Percentiles rank a stretch among this genome's conserved stretches.
phyloP scores from a whole-genome alignment of 2,797 vertebrate genomes.

The Sebastes paucispinis region DNA sequence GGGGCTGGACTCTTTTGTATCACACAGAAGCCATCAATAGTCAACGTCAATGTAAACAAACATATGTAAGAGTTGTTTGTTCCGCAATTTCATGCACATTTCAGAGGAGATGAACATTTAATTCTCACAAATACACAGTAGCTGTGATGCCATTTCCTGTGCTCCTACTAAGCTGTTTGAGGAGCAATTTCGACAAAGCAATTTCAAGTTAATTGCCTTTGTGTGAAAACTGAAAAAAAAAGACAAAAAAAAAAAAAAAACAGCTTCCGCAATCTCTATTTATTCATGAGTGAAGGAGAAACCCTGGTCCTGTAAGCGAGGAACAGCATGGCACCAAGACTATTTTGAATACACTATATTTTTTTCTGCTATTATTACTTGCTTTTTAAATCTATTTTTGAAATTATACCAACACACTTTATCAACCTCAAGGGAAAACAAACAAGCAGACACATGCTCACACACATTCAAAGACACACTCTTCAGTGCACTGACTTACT shows the following conservation, averaged over 20 bases:
- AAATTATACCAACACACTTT: constrained; percentile 59
- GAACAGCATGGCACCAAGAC: constrained; percentile 35
- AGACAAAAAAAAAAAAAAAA: background rate
- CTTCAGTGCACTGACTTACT: constrained; percentile 73
- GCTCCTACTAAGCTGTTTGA: constrained; percentile 55
- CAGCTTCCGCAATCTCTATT: constrained; percentile 46
- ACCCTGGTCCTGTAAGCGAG: constrained; percentile 39
- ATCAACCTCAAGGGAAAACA: constrained; percentile 63
- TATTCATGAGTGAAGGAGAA: constrained; percentile 63
- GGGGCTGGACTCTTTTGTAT: background rate
- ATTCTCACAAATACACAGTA: constrained; percentile 51
- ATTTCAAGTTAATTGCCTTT: constrained; percentile 79
- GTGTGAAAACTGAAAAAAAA: constrained; percentile 45
- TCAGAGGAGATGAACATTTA: constrained; percentile 53
- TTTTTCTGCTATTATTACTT: constrained; percentile 30
- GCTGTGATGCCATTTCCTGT: constrained; percentile 54
- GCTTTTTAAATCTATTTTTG: constrained; percentile 37
- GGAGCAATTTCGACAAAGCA: constrained; percentile 73
- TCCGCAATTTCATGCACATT: constrained; percentile 41
- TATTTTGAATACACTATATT: constrained; percentile 28
- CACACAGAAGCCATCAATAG: constrained; percentile 7
- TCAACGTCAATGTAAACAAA: constrained; percentile 19
- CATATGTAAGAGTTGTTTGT: constrained; percentile 11
- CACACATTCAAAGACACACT: constrained; percentile 34
- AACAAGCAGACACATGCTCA: constrained; percentile 42